These are phyloP conservation scores for Mythimna loreyi DNA, from an alignment of 2,888 invertebrate species.

Conservation along the genomic window DNA sequence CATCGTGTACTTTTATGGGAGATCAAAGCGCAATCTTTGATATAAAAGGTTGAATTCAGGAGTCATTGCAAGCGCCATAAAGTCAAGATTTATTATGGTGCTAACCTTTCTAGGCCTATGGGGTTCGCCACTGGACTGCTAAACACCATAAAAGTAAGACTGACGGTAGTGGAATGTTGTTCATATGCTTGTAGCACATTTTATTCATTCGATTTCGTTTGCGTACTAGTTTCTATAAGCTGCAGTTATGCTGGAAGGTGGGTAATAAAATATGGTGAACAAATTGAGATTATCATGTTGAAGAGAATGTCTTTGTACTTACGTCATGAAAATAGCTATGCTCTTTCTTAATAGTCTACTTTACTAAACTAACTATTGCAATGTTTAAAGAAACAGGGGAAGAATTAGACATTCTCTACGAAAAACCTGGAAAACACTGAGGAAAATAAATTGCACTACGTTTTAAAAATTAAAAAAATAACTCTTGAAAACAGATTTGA, in stretches of 20 bases:
- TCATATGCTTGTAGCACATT: slow-evolving; percentile 42
- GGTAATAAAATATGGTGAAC: neutral
- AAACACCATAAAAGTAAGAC: slow-evolving; percentile 60
- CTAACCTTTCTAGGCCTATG: slow-evolving; percentile 63
- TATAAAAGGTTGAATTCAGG: slow-evolving; percentile 74
- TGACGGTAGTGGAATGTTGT: slow-evolving; percentile 54
- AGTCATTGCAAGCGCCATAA: slow-evolving; percentile 73
- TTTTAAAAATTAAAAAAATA: too few relatives aligned
- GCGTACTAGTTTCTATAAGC: slow-evolving; percentile 7
- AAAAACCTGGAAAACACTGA: too few relatives aligned
- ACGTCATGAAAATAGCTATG: neutral
- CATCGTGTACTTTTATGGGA: slow-evolving; percentile 46
- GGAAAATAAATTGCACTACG: too few relatives aligned
- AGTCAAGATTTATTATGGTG: slow-evolving; percentile 75
- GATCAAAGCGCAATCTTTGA: slow-evolving; percentile 45
- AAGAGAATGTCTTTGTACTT: neutral
- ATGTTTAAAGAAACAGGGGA: neutral
- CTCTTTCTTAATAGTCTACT: neutral
- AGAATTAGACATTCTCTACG: too few relatives aligned
- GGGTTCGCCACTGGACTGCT: slow-evolving; percentile 60
- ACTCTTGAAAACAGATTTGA: too few relatives aligned
- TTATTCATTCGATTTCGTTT: slow-evolving; percentile 41
- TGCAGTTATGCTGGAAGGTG: slow-evolving; percentile 5
- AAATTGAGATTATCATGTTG: neutral
- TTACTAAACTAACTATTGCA: neutral